Conservation (phyloP, 2,888 invertebrate genomes). For the Epinotia brunnichana region DNA sequence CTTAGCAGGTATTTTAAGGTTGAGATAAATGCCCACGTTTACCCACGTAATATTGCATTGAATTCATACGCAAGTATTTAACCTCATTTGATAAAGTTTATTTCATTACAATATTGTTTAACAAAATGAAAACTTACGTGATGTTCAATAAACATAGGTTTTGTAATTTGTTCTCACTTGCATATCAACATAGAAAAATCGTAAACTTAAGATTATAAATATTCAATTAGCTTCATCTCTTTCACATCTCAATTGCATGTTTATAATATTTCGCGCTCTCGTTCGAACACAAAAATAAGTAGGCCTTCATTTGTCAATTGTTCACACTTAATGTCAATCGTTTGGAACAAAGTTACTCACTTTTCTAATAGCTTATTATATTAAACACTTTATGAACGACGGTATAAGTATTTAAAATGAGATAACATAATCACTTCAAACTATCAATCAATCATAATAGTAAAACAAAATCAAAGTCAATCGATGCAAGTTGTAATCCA, state of each 20-base stretch:
- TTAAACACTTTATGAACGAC: not conserved
- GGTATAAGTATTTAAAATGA: not conserved
- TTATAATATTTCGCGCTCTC: no score
- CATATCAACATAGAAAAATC: no score
- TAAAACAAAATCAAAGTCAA: not conserved
- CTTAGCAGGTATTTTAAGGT: constrained; percentile 11
- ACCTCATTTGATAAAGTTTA: constrained; percentile 1
- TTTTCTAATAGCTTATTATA: constrained; percentile 10
- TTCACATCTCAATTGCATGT: no score
- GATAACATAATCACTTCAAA: constrained; percentile 12
- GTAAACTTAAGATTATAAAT: no score
- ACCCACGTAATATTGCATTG: constrained; percentile 22
- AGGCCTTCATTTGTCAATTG: not conserved
- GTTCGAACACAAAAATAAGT: no score
- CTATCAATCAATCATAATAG: constrained; percentile 15
- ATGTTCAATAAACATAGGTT: not conserved
- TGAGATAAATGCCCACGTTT: constrained; percentile 10
- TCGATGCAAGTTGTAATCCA: not conserved
- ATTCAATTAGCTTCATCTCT: no score
- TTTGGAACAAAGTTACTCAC: not conserved
- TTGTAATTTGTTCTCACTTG: no score
- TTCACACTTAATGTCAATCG: not conserved
- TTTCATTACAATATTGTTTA: not conserved
- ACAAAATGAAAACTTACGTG: not conserved
- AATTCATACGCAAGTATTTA: constrained; percentile 17